phyloP scores from a whole-genome alignment of 2,113 vertebrate genomes.

The Marcusenius ussheri region DNA sequence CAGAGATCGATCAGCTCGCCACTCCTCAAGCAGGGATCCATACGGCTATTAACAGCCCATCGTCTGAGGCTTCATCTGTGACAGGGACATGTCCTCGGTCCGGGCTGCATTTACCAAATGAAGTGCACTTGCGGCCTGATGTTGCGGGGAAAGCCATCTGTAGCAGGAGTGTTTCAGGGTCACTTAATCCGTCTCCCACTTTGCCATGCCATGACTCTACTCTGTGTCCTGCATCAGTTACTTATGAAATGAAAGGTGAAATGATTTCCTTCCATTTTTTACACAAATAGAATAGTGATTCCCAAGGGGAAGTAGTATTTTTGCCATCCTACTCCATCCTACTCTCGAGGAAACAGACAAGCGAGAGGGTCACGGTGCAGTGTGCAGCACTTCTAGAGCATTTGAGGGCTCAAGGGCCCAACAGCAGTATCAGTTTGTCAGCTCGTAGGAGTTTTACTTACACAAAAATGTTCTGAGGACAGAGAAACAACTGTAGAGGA shows the following conservation, averaged over 20 bases:
- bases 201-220: neutral
- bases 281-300: neutral
- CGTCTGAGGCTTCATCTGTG: neutral
- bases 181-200: neutral
- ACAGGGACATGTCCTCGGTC: neutral
- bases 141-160: neutral
- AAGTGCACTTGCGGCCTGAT: neutral
- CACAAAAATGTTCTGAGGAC: too few relatives aligned
- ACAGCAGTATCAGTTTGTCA: neutral
- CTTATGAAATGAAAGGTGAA: neutral
- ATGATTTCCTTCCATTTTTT: neutral
- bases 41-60: conserved; percentile 1
- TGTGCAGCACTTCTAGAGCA: neutral
- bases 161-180: neutral
- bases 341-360: neutral
- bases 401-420: neutral
- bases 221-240: neutral
- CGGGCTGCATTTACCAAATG: conserved; percentile 14
- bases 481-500: too few relatives aligned
- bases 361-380: neutral
- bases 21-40: conserved; percentile 11
- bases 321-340: neutral
- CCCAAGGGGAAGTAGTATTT: too few relatives aligned
- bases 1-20: conserved; percentile 2
- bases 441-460: neutral